Conservation (phyloP, 2,113 vertebrate genomes). For the Neodon shergylaensis region DNA sequence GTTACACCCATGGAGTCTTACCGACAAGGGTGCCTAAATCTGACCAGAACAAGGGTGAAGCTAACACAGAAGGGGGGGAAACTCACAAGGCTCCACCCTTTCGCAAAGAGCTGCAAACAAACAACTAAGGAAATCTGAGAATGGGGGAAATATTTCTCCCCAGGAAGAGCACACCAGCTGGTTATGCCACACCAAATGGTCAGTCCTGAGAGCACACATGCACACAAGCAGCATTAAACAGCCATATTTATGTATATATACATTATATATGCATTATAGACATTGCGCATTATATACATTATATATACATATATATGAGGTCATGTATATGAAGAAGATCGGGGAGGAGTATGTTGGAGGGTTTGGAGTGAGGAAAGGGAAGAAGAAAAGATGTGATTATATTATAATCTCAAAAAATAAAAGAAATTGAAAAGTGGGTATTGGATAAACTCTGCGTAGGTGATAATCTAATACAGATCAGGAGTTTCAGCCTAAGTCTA, state of each 20-base stretch:
- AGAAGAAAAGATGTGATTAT: background rate
- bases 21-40: background rate
- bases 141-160: background rate
- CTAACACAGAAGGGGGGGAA: too few relatives aligned
- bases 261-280: too few relatives aligned
- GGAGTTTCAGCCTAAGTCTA: too few relatives aligned
- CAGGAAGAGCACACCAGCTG: background rate
- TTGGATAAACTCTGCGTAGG: background rate
- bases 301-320: background rate
- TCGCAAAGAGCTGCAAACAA: background rate
- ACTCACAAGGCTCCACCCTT: background rate
- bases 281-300: too few relatives aligned
- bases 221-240: background rate
- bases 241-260: background rate
- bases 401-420: background rate
- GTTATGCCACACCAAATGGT: background rate
- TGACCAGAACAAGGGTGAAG: background rate
- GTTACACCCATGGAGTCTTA: background rate
- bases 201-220: background rate
- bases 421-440: background rate
- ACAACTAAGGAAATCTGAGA: background rate
- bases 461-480: rapidly evolving
- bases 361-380: background rate
- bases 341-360: background rate
- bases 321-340: background rate